Percentiles rank a stretch among this genome's conserved stretches.
Evolutionary conservation across 2,888 invertebrate species (phyloP).

Genomic region (Hoplodrina ambigua): DNA sequence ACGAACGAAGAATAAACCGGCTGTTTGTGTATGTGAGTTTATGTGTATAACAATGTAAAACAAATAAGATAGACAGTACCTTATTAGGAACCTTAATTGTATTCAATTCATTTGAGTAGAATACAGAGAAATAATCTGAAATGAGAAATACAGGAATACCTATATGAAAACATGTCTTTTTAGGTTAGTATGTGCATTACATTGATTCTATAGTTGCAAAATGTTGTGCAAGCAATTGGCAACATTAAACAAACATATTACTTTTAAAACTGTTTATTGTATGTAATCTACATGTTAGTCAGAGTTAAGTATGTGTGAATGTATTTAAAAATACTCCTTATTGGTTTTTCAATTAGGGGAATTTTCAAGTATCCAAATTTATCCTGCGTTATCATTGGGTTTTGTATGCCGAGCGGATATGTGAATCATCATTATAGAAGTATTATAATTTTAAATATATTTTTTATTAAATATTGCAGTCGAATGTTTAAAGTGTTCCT

Average conservation of each 20-base stretch:
- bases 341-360: background rate
- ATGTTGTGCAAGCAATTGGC: background rate
- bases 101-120: too few relatives aligned
- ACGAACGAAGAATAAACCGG: too few relatives aligned
- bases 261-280: background rate
- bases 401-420: slow-evolving; percentile 19
- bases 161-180: too few relatives aligned
- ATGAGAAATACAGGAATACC: too few relatives aligned
- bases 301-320: background rate
- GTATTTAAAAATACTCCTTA: too few relatives aligned
- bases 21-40: too few relatives aligned
- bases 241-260: background rate
- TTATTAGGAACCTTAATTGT: too few relatives aligned
- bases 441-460: background rate
- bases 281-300: background rate
- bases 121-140: too few relatives aligned
- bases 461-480: slow-evolving; percentile 20
- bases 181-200: too few relatives aligned
- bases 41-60: too few relatives aligned
- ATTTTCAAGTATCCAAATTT: background rate
- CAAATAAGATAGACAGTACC: too few relatives aligned
- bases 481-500: background rate
- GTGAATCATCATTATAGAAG: slow-evolving; percentile 6
- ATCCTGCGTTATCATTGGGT: slow-evolving; percentile 18
- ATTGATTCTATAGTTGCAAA: background rate